These are phyloP conservation scores for Ectropis crepuscularia DNA, from an alignment of 2,888 invertebrate genomes.

Conservation along the genomic window DNA sequence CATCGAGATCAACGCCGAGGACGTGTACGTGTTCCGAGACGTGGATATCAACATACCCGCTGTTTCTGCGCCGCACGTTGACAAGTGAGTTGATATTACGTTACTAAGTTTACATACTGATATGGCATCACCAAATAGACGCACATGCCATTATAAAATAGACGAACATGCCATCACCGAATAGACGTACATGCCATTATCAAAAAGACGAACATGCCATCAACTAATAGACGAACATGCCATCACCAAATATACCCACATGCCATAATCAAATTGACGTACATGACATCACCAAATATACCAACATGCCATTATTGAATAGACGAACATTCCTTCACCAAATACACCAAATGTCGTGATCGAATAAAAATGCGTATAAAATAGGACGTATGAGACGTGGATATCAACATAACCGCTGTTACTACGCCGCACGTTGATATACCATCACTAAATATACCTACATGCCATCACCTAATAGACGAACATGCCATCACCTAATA, in stretches of 20 bases:
- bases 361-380: no score
- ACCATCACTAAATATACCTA: neutral
- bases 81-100: slow-evolving; percentile 52
- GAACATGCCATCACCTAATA: neutral
- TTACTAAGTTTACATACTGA: no score
- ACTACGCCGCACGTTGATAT: slow-evolving; percentile 58
- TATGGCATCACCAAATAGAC: neutral
- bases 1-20: slow-evolving; percentile 81
- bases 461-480: neutral
- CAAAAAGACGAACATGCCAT: no score
- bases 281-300: no score
- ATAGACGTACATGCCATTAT: neutral
- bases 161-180: neutral
- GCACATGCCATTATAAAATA: neutral
- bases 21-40: slow-evolving; percentile 79
- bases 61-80: slow-evolving; percentile 63
- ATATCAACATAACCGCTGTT: slow-evolving; percentile 77
- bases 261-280: no score
- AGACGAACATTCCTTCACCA: neutral
- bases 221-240: no score
- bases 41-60: slow-evolving; percentile 78
- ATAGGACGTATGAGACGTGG: no score
- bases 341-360: no score
- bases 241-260: no score
- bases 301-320: no score